These are phyloP conservation scores for Peromyscus eremicus DNA, from an alignment of 2,797 vertebrate species.

Conservation along the genomic window DNA sequence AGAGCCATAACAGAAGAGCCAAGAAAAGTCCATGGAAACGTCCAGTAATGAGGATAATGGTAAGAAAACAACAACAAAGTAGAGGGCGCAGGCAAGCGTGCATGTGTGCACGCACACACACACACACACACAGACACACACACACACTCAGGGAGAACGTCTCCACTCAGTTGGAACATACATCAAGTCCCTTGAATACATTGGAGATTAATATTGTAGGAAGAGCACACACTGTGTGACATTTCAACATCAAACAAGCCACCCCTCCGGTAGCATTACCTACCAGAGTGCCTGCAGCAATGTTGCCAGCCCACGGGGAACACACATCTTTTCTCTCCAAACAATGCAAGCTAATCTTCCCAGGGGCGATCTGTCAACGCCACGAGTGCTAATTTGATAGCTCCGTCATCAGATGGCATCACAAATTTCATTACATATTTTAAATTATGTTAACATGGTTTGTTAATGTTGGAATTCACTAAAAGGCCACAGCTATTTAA, in stretches of 20 bases:
- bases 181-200: neutral
- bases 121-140: neutral
- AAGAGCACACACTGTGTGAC: neutral
- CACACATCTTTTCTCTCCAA: neutral
- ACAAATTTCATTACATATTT: conserved; percentile 63
- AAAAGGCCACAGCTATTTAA: conserved; percentile 62
- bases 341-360: neutral
- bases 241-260: neutral
- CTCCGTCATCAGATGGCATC: conserved; percentile 44
- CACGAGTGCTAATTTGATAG: neutral
- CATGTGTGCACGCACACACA: too few species aligned
- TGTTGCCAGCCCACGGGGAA: neutral
- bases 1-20: neutral
- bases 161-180: neutral
- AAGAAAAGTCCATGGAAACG: neutral
- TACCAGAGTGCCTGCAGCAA: neutral
- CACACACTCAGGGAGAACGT: neutral
- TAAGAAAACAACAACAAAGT: neutral
- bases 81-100: neutral
- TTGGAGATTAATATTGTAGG: neutral
- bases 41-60: neutral
- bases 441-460: conserved; percentile 67
- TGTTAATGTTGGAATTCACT: conserved; percentile 60
- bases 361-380: neutral
- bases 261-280: neutral